Base-by-base conservation (phyloP, 2,888 invertebrate genomes). In the Microctonus brassicae region DNA sequence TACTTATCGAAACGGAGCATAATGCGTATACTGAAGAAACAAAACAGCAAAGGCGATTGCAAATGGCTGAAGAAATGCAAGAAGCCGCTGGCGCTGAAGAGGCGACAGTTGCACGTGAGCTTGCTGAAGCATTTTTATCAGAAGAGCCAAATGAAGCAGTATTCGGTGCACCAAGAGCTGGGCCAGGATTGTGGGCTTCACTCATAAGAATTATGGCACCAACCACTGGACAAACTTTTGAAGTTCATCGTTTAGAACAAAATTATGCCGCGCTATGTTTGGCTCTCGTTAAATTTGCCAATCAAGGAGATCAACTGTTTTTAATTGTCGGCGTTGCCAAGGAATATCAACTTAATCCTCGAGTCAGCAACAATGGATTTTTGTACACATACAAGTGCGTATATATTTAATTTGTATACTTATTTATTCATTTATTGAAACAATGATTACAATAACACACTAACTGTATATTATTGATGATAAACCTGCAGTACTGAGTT, bases 21-120 rank as follows among this genome's bases (percentile, higher is more conserved):
- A 99, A 98, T 87, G 95, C 99, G 0, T 99, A 98, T 86, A 99
- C 99, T 0, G 98, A 98, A 80, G 96, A 97, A 78, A 97, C 97
- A 57, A 99, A 99, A 86, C 94, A 93, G 81, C 95, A 96, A 80
- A 91, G 97, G 73, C 92, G 97, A 80, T 91, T 96, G 69, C 98
- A 99, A 90, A 98, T 99, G 96, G 98, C 98, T 0, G 97, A 98
- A 85, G 97, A 99, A 89, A 97, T 99, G 96, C 93, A 97, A 73
- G 97, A 98, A 88, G 97, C 98, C 0, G 98, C 98, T 1, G 97
- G 96, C 0, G 95, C 96, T 57, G 98, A 98, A 77, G 99, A 99
- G 84, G 94, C 96, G 76, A 97, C 98, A 80, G 89, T 99, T 66
- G 99, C 99, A 0, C 94, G 95, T 78, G 98, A 99, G 90, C 97